Evolutionary conservation across 2,888 invertebrate genomes (phyloP).

Genomic region (Chaitophorus viminalis): DNA sequence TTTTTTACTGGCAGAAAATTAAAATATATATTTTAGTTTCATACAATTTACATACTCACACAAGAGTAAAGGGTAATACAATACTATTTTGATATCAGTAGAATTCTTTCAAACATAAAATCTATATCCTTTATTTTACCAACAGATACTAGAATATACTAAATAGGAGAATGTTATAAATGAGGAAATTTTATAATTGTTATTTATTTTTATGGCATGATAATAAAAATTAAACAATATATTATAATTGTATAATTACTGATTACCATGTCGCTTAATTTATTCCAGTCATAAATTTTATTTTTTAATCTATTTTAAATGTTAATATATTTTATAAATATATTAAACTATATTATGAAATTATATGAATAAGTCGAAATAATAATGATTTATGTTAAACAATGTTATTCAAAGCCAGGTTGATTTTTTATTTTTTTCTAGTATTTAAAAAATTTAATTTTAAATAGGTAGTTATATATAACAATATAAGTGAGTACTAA

Average conservation of each 20-base stretch:
- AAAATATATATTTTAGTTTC: background rate
- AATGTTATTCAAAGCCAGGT: background rate
- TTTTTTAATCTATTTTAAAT: background rate
- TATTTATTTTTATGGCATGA: no score
- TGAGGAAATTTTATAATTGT: no score
- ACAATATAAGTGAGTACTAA: background rate
- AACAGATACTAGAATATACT: no score
- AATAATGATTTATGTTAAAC: background rate
- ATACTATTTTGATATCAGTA: no score
- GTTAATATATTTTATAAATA: background rate
- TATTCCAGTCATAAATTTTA: background rate
- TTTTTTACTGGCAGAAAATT: background rate
- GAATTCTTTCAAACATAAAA: no score
- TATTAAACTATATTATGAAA: background rate
- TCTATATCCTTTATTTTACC: background rate
- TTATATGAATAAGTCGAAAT: no score
- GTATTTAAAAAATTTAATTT: background rate
- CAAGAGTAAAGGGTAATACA: no score
- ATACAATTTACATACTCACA: background rate
- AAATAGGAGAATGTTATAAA: no score
- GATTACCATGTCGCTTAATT: no score
- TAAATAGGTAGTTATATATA: background rate
- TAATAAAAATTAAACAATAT: no score
- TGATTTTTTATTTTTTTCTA: background rate
- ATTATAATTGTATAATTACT: no score